Evolutionary conservation across 2,113 vertebrate species (phyloP), one percentile per base, ranked within the genome.

Genomic region (Gyps fulvus): DNA sequence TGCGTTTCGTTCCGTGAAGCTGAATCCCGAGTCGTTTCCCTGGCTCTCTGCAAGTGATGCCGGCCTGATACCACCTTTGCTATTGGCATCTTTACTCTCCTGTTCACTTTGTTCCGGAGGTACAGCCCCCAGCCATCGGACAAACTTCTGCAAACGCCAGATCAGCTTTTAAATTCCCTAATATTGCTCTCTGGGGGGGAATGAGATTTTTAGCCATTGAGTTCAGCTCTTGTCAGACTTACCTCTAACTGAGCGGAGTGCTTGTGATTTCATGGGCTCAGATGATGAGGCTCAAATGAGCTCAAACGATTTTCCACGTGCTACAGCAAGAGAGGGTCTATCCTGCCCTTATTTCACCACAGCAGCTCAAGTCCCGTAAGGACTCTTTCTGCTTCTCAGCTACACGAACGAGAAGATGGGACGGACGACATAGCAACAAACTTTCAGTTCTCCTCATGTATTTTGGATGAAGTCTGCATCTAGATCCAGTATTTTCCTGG

Each of bases 1-100:
- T 4, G 18, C 0, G 0, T 47, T 83, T 50, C 0, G 0, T 25
- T 40, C 63, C 0, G 0, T 9, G 74, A 86, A 47, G 29, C n/a
- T 32, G 47, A 67, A 55, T 13, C 50, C 65, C 0, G 2, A 38
- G 34, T 2, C 47, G 16, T 32, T 73, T 69, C 82, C 61, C n/a
- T 40, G 14, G n/a, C 52, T 65, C 73, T 50, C 61, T 16, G 38
- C n/a, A 55, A 42, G 42, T 1, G 21, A 82, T n/a, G 34, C 61
- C 61, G 2, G 10, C 20, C 55, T n/a, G 29, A 55, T 2, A 32
- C 0, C 5, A 70, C 73, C 63, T 87, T 72, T 49, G 23, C 40
- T 58, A 9, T 3, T 15, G 52, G n/a, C 19, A 38, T 13, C 65
- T 79, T 59, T n/a, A 13, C 49, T 49, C 13, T 43, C 42, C 50